Conservation (phyloP, 1,140 invertebrate species). For the Lethrus apterus region DNA sequence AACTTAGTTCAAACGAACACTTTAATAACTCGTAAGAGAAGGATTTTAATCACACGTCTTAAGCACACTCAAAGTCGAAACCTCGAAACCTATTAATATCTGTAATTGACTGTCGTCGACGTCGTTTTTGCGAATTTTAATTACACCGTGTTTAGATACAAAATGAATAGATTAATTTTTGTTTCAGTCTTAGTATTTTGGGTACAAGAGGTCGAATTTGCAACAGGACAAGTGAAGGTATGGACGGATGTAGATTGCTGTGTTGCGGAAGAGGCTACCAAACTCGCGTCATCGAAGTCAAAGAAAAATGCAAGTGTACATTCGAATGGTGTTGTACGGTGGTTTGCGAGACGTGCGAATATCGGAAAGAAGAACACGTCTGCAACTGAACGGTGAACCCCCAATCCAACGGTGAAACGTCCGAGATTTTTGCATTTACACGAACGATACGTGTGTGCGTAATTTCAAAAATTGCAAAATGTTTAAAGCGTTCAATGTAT, state of each 20-base stretch:
- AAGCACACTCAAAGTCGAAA: no score
- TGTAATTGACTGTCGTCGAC: no score
- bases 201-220: slow-evolving; percentile 79
- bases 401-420: background rate
- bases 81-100: no score
- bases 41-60: no score
- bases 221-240: slow-evolving; percentile 70
- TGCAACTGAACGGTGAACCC: slow-evolving; percentile 63
- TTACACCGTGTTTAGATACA: background rate
- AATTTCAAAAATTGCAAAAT: background rate
- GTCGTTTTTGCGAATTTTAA: no score
- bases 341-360: slow-evolving; percentile 76
- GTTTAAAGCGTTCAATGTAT: no score
- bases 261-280: slow-evolving; percentile 91
- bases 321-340: slow-evolving; percentile 93
- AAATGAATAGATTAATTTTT: slow-evolving; percentile 15
- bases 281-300: slow-evolving; percentile 73
- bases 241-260: slow-evolving; percentile 75
- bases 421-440: background rate
- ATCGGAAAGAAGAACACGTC: slow-evolving; percentile 72
- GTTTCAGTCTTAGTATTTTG: slow-evolving; percentile 65
- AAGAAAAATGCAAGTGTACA: slow-evolving; percentile 86
- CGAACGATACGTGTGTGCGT: background rate
- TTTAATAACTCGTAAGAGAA: no score
- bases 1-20: no score